Percentiles rank a stretch among this genome's conserved stretches.
phyloP scores from a whole-genome alignment of 64 coral and sea anemone genomes.

The Pocillopora damicornis region DNA sequence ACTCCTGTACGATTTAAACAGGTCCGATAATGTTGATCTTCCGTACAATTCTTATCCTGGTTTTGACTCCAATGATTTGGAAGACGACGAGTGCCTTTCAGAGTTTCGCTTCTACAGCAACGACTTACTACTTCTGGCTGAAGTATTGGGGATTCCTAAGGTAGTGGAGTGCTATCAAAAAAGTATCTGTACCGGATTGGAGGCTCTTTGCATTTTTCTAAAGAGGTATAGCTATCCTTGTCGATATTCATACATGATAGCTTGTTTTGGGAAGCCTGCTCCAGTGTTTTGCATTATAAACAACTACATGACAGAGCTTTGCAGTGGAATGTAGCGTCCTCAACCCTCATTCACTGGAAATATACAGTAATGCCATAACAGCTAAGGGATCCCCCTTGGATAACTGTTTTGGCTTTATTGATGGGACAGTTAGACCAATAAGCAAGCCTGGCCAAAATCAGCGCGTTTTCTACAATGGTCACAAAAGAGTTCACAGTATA shows the following conservation, averaged over 20 bases:
- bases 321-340: conserved; percentile 43
- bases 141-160: conserved; percentile 6
- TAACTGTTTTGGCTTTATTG: too few species aligned
- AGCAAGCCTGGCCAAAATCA: conserved; percentile 18
- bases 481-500: background rate
- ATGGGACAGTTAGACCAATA: background rate
- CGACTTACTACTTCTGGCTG: background rate
- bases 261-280: too few species aligned
- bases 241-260: too few species aligned
- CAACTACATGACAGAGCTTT: conserved; percentile 34
- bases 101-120: conserved; percentile 18
- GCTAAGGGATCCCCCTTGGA: background rate
- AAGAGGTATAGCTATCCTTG: conserved; percentile 27
- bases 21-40: too few species aligned
- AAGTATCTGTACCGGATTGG: conserved; percentile 26
- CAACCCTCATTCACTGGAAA: conserved; percentile 33
- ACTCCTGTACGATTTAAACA: too few species aligned
- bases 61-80: background rate
- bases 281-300: background rate
- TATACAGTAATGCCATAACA: conserved; percentile 36
- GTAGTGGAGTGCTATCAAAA: conserved; percentile 23
- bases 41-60: background rate
- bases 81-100: background rate
- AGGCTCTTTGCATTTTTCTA: conserved; percentile 37
- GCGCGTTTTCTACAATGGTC: background rate